A percentile compares a stretch with the other conserved stretches of the same genome.
Conservation (phyloP, 2,797 vertebrate species). For the Stomatorhinus walkeri region DNA sequence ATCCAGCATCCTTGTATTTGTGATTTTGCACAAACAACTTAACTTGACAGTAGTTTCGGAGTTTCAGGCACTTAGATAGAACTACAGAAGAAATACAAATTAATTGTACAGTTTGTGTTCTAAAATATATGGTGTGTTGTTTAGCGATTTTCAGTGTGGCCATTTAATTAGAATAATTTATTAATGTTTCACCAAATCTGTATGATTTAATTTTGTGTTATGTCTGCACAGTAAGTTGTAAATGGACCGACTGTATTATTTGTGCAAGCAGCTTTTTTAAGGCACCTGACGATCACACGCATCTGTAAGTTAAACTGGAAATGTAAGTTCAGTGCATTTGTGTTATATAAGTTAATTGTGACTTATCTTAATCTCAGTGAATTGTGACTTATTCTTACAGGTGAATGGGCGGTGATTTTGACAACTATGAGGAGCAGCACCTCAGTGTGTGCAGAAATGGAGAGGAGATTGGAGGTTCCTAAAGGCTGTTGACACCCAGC, state of each 20-base stretch:
- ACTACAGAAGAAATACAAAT: background rate
- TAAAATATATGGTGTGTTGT: background rate
- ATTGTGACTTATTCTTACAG: background rate
- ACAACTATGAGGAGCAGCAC: background rate
- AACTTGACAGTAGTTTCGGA: background rate
- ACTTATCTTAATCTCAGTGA: background rate
- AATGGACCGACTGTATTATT: background rate
- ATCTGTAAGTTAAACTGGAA: background rate
- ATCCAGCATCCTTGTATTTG: background rate
- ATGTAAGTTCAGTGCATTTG: background rate
- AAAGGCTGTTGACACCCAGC: background rate
- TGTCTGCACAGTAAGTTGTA: background rate
- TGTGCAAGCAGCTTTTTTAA: background rate
- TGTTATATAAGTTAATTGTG: background rate
- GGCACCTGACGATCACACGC: background rate
- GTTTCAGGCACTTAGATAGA: background rate
- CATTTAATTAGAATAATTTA: background rate
- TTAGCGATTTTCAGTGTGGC: background rate
- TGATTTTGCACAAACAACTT: background rate
- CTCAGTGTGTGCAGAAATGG: background rate
- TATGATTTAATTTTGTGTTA: background rate
- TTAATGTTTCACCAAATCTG: background rate
- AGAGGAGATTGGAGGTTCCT: background rate
- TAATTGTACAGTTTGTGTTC: background rate
- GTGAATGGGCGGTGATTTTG: background rate